Evolutionary conservation across 2,113 vertebrate genomes (phyloP), one percentile per base, ranked within the genome.

Genomic region (Crotalus viridis): DNA sequence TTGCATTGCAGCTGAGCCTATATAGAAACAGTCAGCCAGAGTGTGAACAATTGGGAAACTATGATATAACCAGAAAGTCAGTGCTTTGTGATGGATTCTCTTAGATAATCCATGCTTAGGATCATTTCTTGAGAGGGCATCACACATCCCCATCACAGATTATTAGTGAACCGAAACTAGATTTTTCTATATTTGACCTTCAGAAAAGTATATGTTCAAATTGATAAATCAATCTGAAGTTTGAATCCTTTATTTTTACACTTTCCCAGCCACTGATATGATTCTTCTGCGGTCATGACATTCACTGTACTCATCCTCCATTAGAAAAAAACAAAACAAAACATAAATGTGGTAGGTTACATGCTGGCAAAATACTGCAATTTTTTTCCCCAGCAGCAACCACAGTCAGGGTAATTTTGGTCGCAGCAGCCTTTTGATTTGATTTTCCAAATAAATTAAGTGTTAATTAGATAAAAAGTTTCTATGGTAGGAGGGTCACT

Each of bases 121-220:
- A 43, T 88, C 33, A n/a, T 87, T 69, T n/a, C 13, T 81, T 81
- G 74, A 64, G 4, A 69, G 13, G 56, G 51, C 26, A 64, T 55
- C 52, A 28, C 33, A 46, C 33, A 43, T 33, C 7, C 19, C 56
- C 88, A 96, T 93, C 2, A 0, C 51, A 92, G 74, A 81, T 81
- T 81, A 81, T 81, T 81, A 81, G 88, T 56, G 57, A 46, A 96
- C 92, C 92, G 94, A 95, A 96, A 95, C 92, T 93, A 85, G 89
- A 54, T 85, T 89, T 97, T 96, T 95, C 85, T 92, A 61, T 86
- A 24, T 90, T 69, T 97, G 95, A 96, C 96, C 96, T 96, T 94
- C 96, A 93, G 94, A 33, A 48, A 95, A 93, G 93, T 69, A 61
- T 85, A 69, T 51, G 28, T 39, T 92, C 94, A 69, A 86, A 55